Conservation (phyloP, 2,888 invertebrate species). For the Agrochola lota region DNA sequence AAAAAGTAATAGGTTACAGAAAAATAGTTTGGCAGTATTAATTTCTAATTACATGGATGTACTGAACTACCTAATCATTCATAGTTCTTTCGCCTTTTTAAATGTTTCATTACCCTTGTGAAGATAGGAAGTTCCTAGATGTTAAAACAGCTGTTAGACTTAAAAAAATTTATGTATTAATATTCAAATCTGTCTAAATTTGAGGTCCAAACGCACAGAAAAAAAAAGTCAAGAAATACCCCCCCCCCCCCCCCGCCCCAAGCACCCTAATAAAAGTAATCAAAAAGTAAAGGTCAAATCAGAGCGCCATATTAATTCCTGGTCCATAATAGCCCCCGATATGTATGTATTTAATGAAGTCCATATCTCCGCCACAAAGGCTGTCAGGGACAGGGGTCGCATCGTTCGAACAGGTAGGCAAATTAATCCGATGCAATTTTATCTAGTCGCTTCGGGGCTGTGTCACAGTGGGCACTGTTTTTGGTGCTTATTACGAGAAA, state of each 20-base stretch:
- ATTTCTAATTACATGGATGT: too few relatives aligned
- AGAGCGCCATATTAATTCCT: slow-evolving; percentile 50
- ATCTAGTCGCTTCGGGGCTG: slow-evolving; percentile 73
- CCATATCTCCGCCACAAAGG: slow-evolving; percentile 78
- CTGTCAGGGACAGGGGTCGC: slow-evolving; percentile 81
- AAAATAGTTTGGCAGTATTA: too few relatives aligned
- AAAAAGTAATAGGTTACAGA: too few relatives aligned
- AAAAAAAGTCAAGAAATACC: background rate
- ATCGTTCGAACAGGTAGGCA: slow-evolving; percentile 77
- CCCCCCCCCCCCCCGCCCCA: too few relatives aligned
- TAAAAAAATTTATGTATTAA: background rate
- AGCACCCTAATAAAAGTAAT: slow-evolving; percentile 46
- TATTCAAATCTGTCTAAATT: background rate
- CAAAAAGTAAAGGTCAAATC: slow-evolving; percentile 58
- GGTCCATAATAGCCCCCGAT: slow-evolving; percentile 46
- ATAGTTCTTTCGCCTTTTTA: background rate
- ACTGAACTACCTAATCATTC: too few relatives aligned
- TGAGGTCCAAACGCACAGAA: background rate
- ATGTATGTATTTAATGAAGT: slow-evolving; percentile 74
- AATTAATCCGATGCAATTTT: slow-evolving; percentile 86
- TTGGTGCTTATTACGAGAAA: slow-evolving; percentile 16
- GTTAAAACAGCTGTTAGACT: background rate
- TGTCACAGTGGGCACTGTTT: slow-evolving; percentile 65
- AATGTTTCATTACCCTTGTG: background rate
- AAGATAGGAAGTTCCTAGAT: background rate